Percentiles rank a stretch among this genome's conserved stretches.
Evolutionary conservation across 1,140 invertebrate species (phyloP).

Genomic region (Babylonia areolata): DNA sequence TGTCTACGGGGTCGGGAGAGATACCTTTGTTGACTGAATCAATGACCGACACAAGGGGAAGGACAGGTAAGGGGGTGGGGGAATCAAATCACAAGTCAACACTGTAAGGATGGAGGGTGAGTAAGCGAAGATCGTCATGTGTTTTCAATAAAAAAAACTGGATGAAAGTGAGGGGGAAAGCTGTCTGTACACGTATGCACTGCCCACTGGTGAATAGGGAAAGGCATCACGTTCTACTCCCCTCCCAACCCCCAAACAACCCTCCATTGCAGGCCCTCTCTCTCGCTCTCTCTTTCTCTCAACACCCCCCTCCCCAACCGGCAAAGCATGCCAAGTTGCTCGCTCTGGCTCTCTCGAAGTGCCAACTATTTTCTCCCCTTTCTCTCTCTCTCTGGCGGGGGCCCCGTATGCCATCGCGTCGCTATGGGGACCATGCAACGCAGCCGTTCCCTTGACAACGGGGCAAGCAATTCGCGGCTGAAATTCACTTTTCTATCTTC

Average conservation of each 20-base stretch:
- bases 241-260: not conserved
- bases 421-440: conserved; percentile 26
- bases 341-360: not conserved
- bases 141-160: too few relatives aligned
- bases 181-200: too few relatives aligned
- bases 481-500: conserved; percentile 28
- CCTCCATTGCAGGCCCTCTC: not conserved
- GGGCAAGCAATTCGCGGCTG: conserved; percentile 14
- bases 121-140: too few relatives aligned
- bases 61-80: too few relatives aligned
- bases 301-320: not conserved
- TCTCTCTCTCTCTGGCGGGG: not conserved
- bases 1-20: too few relatives aligned
- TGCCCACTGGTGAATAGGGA: too few relatives aligned
- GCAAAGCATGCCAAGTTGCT: conserved; percentile 17
- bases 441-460: conserved; percentile 20
- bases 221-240: too few relatives aligned
- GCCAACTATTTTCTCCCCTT: not conserved
- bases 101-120: too few relatives aligned
- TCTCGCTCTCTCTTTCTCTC: not conserved
- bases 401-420: conserved; percentile 9
- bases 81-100: too few relatives aligned
- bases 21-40: too few relatives aligned
- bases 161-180: too few relatives aligned
- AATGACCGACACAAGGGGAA: too few relatives aligned